phyloP scores from a whole-genome alignment of 2,113 vertebrate genomes.

The Passer montanus region DNA sequence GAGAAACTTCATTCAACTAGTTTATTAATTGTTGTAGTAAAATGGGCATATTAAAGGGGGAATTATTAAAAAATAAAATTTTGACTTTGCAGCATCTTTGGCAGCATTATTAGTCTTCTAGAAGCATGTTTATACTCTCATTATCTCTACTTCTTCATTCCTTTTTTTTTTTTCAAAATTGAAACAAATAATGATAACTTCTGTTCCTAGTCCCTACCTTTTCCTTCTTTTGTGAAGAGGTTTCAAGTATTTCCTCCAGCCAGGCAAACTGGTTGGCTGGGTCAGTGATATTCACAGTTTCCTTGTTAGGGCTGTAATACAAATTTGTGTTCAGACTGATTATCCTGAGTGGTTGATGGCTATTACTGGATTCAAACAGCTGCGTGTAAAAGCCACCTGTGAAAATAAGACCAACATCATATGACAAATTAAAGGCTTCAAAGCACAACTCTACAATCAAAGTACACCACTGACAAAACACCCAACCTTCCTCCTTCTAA shows the following conservation, averaged over 20 bases:
- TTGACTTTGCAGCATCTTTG: not conserved
- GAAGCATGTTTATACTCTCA: not conserved
- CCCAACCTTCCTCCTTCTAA: not conserved
- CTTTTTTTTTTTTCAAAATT: not conserved
- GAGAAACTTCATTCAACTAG: not conserved
- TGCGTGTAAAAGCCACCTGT: constrained; percentile 96
- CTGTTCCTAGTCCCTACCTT: constrained; percentile 71
- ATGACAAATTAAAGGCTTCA: not conserved
- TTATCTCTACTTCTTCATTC: not conserved
- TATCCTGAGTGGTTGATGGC: constrained; percentile 76
- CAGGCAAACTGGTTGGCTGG: constrained; percentile 85
- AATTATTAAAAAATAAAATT: not conserved
- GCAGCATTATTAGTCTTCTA: not conserved
- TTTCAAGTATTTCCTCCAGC: constrained; percentile 77
- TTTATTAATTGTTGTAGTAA: not conserved
- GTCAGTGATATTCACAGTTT: constrained; percentile 84
- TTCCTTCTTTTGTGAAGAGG: constrained; percentile 76
- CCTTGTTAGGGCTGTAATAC: constrained; percentile 87
- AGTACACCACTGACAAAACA: not conserved
- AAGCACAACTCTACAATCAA: not conserved
- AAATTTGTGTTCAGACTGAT: constrained; percentile 94
- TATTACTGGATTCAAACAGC: constrained; percentile 69
- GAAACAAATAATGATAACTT: not conserved
- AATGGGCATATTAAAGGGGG: not conserved
- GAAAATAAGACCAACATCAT: constrained; percentile 39